phyloP scores from a whole-genome alignment of 1,140 invertebrate genomes.

The Zaprionus ornatus region DNA sequence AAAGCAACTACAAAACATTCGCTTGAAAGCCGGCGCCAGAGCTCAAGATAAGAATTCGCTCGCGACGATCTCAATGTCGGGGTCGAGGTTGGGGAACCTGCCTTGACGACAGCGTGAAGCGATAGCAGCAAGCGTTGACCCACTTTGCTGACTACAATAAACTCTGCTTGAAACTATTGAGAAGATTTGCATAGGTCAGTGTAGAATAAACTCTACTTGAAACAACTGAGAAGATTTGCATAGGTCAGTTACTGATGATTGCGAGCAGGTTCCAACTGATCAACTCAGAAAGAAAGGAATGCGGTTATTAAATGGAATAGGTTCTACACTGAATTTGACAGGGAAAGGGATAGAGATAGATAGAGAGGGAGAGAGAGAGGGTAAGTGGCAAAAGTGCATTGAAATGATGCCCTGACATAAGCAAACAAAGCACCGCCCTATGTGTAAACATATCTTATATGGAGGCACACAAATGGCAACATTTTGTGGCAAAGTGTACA shows the following conservation, averaged over 20 bases:
- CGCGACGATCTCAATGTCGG: neutral
- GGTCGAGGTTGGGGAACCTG: neutral
- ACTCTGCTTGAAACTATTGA: neutral
- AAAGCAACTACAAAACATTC: neutral
- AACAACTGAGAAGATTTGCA: neutral
- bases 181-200: neutral
- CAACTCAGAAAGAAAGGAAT: no score
- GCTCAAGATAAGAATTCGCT: neutral
- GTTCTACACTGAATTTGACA: no score
- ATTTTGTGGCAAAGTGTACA: slow-evolving; percentile 63
- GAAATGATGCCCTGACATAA: neutral
- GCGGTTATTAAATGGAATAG: no score
- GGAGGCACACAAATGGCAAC: slow-evolving; percentile 56
- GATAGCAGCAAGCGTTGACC: neutral
- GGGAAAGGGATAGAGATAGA: no score
- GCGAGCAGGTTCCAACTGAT: no score
- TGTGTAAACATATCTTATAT: slow-evolving; percentile 49
- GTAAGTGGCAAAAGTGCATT: neutral
- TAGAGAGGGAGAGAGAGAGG: neutral
- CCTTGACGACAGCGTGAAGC: neutral
- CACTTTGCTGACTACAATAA: neutral
- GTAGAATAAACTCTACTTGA: neutral
- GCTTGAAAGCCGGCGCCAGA: neutral
- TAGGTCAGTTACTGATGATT: neutral
- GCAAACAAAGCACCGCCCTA: neutral